These are phyloP conservation scores for Erythrolamprus reginae DNA, from an alignment of 2,113 vertebrate species.

Conservation along the genomic window DNA sequence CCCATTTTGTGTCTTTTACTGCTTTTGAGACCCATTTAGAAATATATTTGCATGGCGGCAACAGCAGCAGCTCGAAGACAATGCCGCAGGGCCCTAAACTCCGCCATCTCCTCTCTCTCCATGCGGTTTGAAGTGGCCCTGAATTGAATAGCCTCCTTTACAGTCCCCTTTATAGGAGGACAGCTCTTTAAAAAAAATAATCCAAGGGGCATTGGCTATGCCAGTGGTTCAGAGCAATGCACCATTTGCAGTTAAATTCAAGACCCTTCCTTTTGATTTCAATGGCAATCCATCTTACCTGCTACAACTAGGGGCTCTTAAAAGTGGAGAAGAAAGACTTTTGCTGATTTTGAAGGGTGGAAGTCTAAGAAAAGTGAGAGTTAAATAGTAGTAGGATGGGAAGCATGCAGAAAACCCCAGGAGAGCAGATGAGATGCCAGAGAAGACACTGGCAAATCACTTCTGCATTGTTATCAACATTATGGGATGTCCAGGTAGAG, in stretches of 20 bases:
- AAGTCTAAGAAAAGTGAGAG: not conserved
- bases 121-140: not conserved
- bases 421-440: not conserved
- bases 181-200: not conserved
- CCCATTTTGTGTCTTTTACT: slow-evolving; percentile 46
- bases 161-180: too few relatives aligned
- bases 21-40: slow-evolving; percentile 49
- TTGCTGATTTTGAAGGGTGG: not conserved
- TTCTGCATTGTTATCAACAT: not conserved
- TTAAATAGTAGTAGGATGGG: not conserved
- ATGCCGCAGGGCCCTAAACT: slow-evolving; percentile 55
- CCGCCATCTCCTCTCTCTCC: not conserved
- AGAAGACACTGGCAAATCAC: not conserved
- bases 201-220: not conserved
- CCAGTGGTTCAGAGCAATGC: not conserved
- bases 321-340: not conserved
- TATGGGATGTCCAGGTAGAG: not conserved
- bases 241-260: not conserved
- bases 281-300: not conserved
- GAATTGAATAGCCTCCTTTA: not conserved
- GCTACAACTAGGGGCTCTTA: not conserved
- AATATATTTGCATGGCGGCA: slow-evolving; percentile 7
- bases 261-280: not conserved
- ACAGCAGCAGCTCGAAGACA: slow-evolving; percentile 27
- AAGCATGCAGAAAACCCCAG: not conserved